Evolutionary conservation across 2,797 vertebrate genomes (phyloP).

Genomic region (Cyclura pinguis): DNA sequence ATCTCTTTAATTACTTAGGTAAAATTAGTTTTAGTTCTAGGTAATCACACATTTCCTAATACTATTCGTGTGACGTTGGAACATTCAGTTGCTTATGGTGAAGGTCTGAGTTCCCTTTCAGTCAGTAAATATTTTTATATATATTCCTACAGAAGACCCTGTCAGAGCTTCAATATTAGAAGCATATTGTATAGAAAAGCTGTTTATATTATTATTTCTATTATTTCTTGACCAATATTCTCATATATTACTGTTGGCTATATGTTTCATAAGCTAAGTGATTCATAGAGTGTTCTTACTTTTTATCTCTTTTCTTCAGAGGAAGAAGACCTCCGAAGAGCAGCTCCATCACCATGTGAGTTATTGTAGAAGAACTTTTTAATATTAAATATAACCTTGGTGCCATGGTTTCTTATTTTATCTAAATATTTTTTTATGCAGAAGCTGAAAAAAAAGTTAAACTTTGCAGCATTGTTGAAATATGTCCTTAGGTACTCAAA

Average conservation of each 20-base stretch:
- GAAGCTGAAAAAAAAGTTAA: background rate
- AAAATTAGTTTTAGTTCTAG: background rate
- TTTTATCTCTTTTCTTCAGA: slow-evolving; percentile 79
- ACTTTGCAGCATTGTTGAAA: background rate
- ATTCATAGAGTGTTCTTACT: slow-evolving; percentile 71
- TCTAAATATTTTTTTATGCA: background rate
- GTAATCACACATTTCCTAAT: background rate
- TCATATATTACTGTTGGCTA: background rate
- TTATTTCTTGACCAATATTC: background rate
- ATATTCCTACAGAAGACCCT: background rate
- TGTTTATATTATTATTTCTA: background rate
- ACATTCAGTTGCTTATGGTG: background rate
- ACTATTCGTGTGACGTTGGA: background rate
- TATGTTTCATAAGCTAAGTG: slow-evolving; percentile 53
- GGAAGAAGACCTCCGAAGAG: slow-evolving; percentile 85
- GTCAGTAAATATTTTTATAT: background rate
- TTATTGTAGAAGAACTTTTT: slow-evolving; percentile 68
- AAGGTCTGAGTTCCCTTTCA: background rate
- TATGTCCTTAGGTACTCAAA: too few species aligned
- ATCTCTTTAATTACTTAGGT: background rate
- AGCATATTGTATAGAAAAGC: background rate
- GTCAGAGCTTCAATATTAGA: background rate
- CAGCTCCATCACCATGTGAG: slow-evolving; percentile 85
- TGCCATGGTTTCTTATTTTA: background rate
- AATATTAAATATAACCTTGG: slow-evolving; percentile 10